Evolutionary conservation across 2,888 invertebrate species (phyloP), one percentile per base, ranked within the genome.

Genomic region (Sipha maydis): DNA sequence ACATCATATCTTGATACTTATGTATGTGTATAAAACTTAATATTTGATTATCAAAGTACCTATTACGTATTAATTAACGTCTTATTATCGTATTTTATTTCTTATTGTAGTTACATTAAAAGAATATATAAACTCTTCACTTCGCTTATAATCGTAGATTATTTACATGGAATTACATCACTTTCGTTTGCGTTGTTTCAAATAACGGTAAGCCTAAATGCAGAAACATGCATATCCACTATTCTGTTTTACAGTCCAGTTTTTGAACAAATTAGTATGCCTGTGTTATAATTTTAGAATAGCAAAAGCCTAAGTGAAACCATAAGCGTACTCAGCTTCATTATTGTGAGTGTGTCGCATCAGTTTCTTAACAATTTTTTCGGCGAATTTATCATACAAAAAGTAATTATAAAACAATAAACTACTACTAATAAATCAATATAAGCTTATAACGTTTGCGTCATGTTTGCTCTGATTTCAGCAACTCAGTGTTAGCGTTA

Each of bases 311-410:
- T 56, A 21, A 21, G 78, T 7, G 78, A 79, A 56, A 79, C 25
- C 3, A 56, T 79, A 1, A 28, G 14, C 19, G 17, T 79, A 31
- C 31, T 48, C 0, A 7, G 48, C 28, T 79, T 54, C 21, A 19
- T 79, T 7, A 7, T 31, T 28, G 14, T 79, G 31, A 79, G 78
- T 19, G 25, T 54, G 4, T 48, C 19, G 19, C 78, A 79, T 56
- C 78, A 79, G n/a, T 79, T 79, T 56, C 78, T 79, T 19, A 79
- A 79, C 21, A 54, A 56, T 56, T 48, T 79, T 31, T 79, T 79
- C 21, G 78, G 78, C 9, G 78, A 79, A 56, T 79, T 38, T 31
- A 31, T 79, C 17, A 31, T 79, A 31, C 78, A 79, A 54, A 79
- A 79, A 54, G 78, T 79, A 56, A 61, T n/a, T 11, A 14, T 61